These are phyloP conservation scores for Drosophila nigrodunni DNA, from an alignment of 1,140 invertebrate species.

Conservation along the genomic window DNA sequence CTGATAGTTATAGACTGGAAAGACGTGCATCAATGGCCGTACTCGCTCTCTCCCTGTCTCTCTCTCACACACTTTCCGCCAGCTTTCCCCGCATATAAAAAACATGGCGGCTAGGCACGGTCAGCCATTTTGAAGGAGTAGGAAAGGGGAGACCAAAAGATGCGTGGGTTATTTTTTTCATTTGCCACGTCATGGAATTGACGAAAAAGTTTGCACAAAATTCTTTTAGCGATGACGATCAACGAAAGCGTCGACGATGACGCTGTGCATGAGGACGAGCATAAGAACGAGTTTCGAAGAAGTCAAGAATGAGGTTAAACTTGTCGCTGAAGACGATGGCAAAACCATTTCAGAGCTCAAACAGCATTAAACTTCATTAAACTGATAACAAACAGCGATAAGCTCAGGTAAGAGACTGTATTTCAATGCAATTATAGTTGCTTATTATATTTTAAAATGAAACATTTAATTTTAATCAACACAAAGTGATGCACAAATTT, in stretches of 20 bases:
- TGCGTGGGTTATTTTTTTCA: neutral
- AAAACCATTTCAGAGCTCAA: constrained; percentile 63
- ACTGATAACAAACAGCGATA: constrained; percentile 64
- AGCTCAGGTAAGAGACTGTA: constrained; percentile 36
- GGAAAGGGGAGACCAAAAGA: neutral
- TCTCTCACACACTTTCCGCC: neutral
- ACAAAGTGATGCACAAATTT: no score
- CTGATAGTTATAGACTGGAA: constrained; percentile 79
- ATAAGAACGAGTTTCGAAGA: constrained; percentile 11
- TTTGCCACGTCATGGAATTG: constrained; percentile 50
- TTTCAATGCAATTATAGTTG: neutral
- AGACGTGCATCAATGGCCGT: constrained; percentile 73
- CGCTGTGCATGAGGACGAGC: constrained; percentile 9
- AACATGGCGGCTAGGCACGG: neutral
- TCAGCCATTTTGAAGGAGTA: constrained; percentile 14
- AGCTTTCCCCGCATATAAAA: constrained; percentile 7
- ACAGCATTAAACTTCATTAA: constrained; percentile 68
- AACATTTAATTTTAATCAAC: no score
- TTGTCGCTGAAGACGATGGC: neutral
- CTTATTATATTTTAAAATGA: no score
- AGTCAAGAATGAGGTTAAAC: neutral
- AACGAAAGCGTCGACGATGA: constrained; percentile 25
- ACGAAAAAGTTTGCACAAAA: constrained; percentile 74
- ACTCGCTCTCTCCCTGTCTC: neutral
- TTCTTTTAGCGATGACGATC: constrained; percentile 48